Evolutionary conservation across 2,797 vertebrate genomes (phyloP), one percentile per base, ranked within the genome.

Genomic region (Syncerus caffer): DNA sequence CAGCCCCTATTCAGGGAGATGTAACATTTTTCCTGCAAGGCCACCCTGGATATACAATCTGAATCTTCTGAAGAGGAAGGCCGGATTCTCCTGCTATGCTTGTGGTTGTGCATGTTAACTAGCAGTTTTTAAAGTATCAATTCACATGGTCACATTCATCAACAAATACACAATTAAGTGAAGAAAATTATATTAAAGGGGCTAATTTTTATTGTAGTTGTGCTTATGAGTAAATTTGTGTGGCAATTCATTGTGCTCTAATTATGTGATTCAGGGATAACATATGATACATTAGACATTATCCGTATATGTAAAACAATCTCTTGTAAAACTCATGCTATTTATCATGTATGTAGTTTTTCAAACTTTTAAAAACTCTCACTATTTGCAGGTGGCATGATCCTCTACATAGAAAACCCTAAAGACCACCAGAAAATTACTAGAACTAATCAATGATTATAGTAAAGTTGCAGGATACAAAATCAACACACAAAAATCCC

Each of bases 161-260:
- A 60, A 47, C 53, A 82, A 98, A 90, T 67, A 95, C 38, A 97
- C 74, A 98, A 98, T 94, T 97, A 98, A 97, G 92, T 92, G 94
- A 95, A 94, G 79, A 97, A 98, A 98, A 98, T 97, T 96, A 98
- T 96, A 96, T 98, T 98, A 98, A 97, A 97, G 47, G 85, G 89
- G 93, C 97, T 97, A 97, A 98, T 98, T 96, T 97, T 98, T 96
- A 96, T 89, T 97, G 89, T 95, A 97, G 97, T 97, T 97, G 88
- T 4, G 55, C 50, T 98, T 98, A 96, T 27, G 83, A 98, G 67
- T 83, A 98, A 98, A 97, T 23, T 50, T 91, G 95, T 97, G 51
- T 95, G 95, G 97, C 79, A 93, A 95, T 95, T 97, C 94, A 34
- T 97, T 78, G 94, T 95, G 29, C 94, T 98, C 67, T 96, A 98